Evolutionary conservation across 2,888 invertebrate genomes (phyloP).

Genomic region (Parnassius orleans): DNA sequence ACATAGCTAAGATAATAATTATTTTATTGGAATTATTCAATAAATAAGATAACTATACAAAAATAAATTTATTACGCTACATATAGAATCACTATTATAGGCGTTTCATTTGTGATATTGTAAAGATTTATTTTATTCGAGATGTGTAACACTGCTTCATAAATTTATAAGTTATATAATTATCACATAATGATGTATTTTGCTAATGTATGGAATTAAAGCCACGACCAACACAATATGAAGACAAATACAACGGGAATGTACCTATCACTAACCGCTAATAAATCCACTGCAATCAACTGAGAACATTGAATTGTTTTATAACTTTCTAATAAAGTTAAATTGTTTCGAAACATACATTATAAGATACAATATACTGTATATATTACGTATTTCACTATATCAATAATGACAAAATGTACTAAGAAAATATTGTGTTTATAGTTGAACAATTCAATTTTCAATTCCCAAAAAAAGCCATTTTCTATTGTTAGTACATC

Average conservation of each 20-base stretch:
- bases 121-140: conserved; percentile 28
- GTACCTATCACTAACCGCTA: conserved; percentile 32
- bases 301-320: conserved; percentile 26
- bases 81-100: conserved; percentile 21
- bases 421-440: conserved; percentile 70
- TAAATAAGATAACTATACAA: conserved; percentile 26
- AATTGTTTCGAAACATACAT: conserved; percentile 1
- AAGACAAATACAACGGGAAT: conserved; percentile 35
- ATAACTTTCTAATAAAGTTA: not conserved
- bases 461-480: conserved; percentile 65
- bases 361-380: conserved; percentile 14
- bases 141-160: conserved; percentile 26
- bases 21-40: conserved; percentile 12
- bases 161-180: conserved; percentile 39
- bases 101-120: conserved; percentile 23
- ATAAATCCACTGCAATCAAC: conserved; percentile 32
- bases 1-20: conserved; percentile 23
- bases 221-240: conserved; percentile 46
- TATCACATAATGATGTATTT: conserved; percentile 29
- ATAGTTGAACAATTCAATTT: conserved; percentile 54
- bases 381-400: conserved; percentile 42
- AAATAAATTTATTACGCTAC: conserved; percentile 25
- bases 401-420: conserved; percentile 42
- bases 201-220: conserved; percentile 48
- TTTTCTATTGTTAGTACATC: conserved; percentile 34